Base-by-base conservation (phyloP, 1,140 invertebrate species). In the Drosophila fuyamai region DNA sequence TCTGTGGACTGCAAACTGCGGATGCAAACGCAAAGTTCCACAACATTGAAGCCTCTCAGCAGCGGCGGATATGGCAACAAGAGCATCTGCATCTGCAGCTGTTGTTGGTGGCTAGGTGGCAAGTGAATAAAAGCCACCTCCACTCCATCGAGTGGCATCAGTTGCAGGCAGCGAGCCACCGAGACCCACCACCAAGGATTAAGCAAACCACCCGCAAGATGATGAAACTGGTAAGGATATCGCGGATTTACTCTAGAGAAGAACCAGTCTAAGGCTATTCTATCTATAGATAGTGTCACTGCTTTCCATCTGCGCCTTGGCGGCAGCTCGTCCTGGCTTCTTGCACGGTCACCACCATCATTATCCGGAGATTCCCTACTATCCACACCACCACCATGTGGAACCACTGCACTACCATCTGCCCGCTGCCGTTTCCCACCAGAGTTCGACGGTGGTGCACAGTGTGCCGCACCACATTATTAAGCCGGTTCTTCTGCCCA, bases 361-460 rank as follows among this genome's bases (percentile, higher is more conserved):
- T 29, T 90, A 83, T 57, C 80, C 91, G 55, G 90, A 92, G 47
- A 89, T 89, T 36, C 79, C 89, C 0, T 50, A 90, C 3, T 85
- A 61, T 32, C 68, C 61, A 8, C 81, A 35, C 35, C 61, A 76
- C 16, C 81, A 84, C 23, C 82, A 91, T 51, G 77, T 89, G 32
- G 91, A 92, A 29, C 91, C 91, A 0, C 55, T 92, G 43, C 91
- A 92, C 67, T 78, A 90, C 13, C 86, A 93, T 29, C 75, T 93
- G 41, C 92, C 92, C 2, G 92, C 93, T 0, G 92, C 92, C 32
- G 91, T 94, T 2, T 94, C 93, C 38, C 94, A 94, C 74, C 93
- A 94, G 61, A 93, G 93, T 38, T 93, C 90, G n/a, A 92, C 91
- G 14, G 81, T 92, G 60, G 88, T 92, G 61, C 92, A 92, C 66